Percentiles rank a stretch among this genome's conserved stretches.
Conservation (phyloP, 2,113 vertebrate species). For the Chaetorhynchus papuensis region DNA sequence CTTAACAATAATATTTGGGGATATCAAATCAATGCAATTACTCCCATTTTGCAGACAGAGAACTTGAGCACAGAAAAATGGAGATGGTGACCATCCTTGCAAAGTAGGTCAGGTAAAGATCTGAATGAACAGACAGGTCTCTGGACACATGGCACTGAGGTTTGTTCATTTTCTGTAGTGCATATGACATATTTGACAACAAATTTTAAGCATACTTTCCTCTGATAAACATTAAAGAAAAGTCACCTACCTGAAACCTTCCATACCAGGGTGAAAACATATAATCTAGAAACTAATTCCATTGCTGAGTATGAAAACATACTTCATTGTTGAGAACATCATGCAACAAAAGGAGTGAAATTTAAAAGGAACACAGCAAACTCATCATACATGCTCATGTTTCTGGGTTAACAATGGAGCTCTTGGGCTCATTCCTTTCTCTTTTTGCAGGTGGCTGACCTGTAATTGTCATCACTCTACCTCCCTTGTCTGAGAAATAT, state of each 20-base stretch:
- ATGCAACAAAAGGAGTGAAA: neutral
- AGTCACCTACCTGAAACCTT: neutral
- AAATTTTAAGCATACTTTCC: neutral
- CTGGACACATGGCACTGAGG: neutral
- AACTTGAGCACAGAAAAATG: neutral
- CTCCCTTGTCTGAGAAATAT: neutral
- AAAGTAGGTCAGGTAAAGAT: neutral
- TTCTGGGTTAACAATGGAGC: neutral
- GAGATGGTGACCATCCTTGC: fast-evolving
- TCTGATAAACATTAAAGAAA: neutral
- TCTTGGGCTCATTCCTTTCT: neutral
- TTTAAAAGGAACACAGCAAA: neutral
- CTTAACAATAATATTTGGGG: neutral
- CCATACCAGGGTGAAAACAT: neutral
- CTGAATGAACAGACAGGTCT: neutral
- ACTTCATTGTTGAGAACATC: neutral
- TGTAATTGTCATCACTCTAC: neutral
- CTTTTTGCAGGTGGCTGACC: neutral
- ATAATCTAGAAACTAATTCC: neutral
- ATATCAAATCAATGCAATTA: neutral
- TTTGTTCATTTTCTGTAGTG: neutral
- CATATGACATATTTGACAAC: neutral
- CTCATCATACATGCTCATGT: neutral
- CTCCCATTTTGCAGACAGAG: neutral
- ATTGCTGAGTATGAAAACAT: neutral